Conservation (phyloP, 2,113 vertebrate species). For the Labrus mixtus region DNA sequence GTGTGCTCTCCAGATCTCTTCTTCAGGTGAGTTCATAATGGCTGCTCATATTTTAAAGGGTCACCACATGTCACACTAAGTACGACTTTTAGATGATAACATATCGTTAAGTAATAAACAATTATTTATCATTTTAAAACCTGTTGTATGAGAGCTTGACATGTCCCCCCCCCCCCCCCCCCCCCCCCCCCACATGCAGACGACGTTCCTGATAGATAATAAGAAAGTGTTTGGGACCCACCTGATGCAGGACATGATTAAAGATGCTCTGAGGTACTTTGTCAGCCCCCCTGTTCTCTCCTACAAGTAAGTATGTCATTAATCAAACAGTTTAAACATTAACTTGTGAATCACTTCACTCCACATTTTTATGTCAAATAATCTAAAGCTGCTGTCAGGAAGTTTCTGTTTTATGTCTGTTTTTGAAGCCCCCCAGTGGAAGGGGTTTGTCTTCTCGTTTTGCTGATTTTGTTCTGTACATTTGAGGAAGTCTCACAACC, state of each 20-base stretch:
- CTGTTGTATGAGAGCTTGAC: background rate
- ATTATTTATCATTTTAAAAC: no score
- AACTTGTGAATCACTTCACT: background rate
- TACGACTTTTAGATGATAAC: no score
- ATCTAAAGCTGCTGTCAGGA: no score
- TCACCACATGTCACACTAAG: no score
- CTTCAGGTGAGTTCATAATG: slow-evolving; percentile 87
- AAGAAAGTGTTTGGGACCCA: slow-evolving; percentile 98
- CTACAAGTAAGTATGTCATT: slow-evolving; percentile 89
- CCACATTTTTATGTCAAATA: background rate
- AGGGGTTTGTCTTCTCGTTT: no score
- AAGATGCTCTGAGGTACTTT: slow-evolving; percentile 96
- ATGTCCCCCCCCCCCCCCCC: slow-evolving; percentile 57
- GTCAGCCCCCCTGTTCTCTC: slow-evolving; percentile 98
- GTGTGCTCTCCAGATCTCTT: slow-evolving; percentile 96
- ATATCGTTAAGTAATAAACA: no score
- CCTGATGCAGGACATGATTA: slow-evolving; percentile 99
- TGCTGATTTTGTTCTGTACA: background rate
- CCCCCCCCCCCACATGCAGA: slow-evolving; percentile 85
- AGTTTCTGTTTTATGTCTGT: background rate
- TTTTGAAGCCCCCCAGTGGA: no score
- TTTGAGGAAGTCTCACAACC: background rate
- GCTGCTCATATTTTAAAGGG: background rate
- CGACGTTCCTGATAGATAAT: slow-evolving; percentile 97
- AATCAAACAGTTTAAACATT: background rate